Conservation (phyloP, 2,888 invertebrate species). For the Yponomeuta malinellus region DNA sequence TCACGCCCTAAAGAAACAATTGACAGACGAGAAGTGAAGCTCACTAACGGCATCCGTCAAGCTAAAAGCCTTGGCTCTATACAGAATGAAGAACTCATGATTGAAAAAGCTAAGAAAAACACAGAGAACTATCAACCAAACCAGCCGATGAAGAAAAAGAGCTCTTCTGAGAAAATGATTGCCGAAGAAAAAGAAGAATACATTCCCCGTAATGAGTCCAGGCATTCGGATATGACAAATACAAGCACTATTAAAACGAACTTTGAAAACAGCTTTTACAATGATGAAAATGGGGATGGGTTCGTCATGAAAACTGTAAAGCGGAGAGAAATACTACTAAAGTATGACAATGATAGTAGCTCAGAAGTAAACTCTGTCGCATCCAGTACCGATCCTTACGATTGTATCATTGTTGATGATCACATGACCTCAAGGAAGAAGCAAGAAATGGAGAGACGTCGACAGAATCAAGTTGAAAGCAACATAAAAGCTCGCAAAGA, state of each 20-base stretch:
- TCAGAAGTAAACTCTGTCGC: constrained; percentile 79
- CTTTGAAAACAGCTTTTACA: constrained; percentile 80
- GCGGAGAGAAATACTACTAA: constrained; percentile 82
- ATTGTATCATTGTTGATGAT: constrained; percentile 90
- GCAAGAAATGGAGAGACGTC: constrained; percentile 65
- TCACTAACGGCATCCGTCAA: constrained; percentile 61
- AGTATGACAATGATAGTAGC: constrained; percentile 80
- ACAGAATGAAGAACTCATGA: constrained; percentile 52
- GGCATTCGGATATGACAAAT: constrained; percentile 67
- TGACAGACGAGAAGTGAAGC: constrained; percentile 62
- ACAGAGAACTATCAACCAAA: constrained; percentile 47
- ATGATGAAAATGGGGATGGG: constrained; percentile 79
- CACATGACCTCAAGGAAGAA: constrained; percentile 74
- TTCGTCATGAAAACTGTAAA: constrained; percentile 83
- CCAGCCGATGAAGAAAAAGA: constrained; percentile 56
- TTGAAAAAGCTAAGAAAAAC: constrained; percentile 43
- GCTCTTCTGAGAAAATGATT: constrained; percentile 62
- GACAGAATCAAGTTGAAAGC: constrained; percentile 58
- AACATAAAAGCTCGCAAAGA: constrained; percentile 63
- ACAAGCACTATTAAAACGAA: constrained; percentile 72
- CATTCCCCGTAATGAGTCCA: constrained; percentile 58
- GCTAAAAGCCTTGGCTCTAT: constrained; percentile 68
- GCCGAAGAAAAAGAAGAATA: constrained; percentile 65
- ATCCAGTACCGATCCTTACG: constrained; percentile 84
- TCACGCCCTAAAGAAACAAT: constrained; percentile 60